Conservation (phyloP, 2,797 vertebrate genomes). For the Kryptolebias ocellatus region DNA sequence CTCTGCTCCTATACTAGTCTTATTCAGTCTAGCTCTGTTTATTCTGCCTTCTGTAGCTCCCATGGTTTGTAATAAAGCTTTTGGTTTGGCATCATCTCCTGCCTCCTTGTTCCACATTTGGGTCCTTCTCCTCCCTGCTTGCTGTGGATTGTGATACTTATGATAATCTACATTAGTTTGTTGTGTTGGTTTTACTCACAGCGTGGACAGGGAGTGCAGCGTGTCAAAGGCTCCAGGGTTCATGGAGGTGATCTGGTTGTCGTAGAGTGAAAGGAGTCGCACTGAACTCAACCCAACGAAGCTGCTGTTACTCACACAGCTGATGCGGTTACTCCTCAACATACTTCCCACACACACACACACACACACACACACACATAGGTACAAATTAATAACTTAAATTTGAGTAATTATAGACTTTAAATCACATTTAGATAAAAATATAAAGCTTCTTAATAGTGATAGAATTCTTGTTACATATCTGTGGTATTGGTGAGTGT, state of each 20-base stretch:
- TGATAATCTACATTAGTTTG: too few relatives aligned
- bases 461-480: constrained; percentile 20
- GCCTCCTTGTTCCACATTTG: too few relatives aligned
- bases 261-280: constrained; percentile 94
- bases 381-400: background rate
- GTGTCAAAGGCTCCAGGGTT: constrained; percentile 95
- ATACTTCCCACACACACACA: constrained; percentile 82
- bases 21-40: too few relatives aligned
- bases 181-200: constrained; percentile 82
- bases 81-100: too few relatives aligned
- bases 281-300: constrained; percentile 95
- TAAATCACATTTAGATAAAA: constrained; percentile 3
- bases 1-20: too few relatives aligned
- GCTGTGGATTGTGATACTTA: background rate
- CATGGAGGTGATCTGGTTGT: constrained; percentile 97
- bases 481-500: constrained; percentile 14
- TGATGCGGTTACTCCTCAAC: constrained; percentile 96
- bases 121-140: too few relatives aligned
- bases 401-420: background rate
- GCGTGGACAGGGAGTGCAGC: constrained; percentile 92
- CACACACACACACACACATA: constrained; percentile 35
- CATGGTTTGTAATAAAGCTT: too few relatives aligned
- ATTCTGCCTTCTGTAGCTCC: too few relatives aligned
- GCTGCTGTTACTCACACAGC: constrained; percentile 95
- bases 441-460: constrained; percentile 31